phyloP scores from a whole-genome alignment of 2,797 vertebrate species.

The Petrocephalus sullivani region DNA sequence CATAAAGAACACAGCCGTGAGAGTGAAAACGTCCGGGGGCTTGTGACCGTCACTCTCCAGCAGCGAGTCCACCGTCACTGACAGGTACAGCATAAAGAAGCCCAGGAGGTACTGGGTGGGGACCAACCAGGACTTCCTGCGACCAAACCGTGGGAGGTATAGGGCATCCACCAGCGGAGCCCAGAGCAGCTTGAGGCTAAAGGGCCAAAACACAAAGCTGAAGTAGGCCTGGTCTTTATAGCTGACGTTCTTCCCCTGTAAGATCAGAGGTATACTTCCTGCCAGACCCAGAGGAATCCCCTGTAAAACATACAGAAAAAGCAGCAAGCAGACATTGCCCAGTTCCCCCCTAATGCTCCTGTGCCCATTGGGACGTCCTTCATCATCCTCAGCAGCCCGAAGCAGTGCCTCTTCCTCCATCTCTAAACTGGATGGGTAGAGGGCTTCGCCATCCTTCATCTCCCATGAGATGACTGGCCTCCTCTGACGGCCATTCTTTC shows the following conservation, averaged over 20 bases:
- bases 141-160: slow-evolving; percentile 80
- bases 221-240: slow-evolving; percentile 96
- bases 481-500: slow-evolving; percentile 65
- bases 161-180: slow-evolving; percentile 90
- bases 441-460: slow-evolving; percentile 29
- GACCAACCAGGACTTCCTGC: slow-evolving; percentile 94
- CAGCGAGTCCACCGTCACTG: slow-evolving; percentile 70
- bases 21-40: slow-evolving; percentile 70
- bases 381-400: slow-evolving; percentile 34
- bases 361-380: slow-evolving; percentile 19
- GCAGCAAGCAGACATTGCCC: slow-evolving; percentile 76
- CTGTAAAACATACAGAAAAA: slow-evolving; percentile 95
- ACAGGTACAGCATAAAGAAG: slow-evolving; percentile 90
- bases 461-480: slow-evolving; percentile 38
- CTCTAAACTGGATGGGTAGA: slow-evolving; percentile 45
- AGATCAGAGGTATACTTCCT: slow-evolving; percentile 88
- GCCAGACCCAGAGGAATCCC: slow-evolving; percentile 94
- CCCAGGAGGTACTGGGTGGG: slow-evolving; percentile 94
- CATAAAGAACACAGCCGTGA: slow-evolving; percentile 88
- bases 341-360: slow-evolving; percentile 67
- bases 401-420: slow-evolving; percentile 62
- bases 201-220: slow-evolving; percentile 98
- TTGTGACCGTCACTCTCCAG: slow-evolving; percentile 62
- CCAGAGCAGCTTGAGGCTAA: slow-evolving; percentile 94
- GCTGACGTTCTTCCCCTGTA: slow-evolving; percentile 87